Evolutionary conservation across 1,140 invertebrate species (phyloP), one percentile per base, ranked within the genome.

Genomic region (Sitophilus oryzae): DNA sequence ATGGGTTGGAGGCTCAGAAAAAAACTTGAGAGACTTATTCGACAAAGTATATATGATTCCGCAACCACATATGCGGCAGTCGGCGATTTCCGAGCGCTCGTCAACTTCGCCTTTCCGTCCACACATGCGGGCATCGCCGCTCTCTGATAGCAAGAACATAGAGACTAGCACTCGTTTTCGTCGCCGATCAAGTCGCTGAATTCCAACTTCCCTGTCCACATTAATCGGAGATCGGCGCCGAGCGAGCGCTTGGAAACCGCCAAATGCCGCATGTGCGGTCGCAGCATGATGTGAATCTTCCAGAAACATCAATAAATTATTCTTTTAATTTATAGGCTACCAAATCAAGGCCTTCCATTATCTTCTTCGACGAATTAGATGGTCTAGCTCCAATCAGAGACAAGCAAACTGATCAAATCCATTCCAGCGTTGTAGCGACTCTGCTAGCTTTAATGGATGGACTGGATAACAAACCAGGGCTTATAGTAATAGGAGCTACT

Each of bases 361-460:
- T 93, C 69, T 90, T 93, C 72, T 91, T 93, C 71, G 90, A 93
- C 72, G 89, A 93, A 75, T 84, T 93, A 51, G 90, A 92, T 70
- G 88, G 89, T 30, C 75, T 93, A 37, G 88, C 88, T 51, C 88
- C 90, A 9, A 88, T 91, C 16, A 75, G 91, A 55, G 92, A 91
- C 57, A 85, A 84, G 10, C 83, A 89, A 34, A 88, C 91, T 64
- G 90, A 94, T 70, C 91, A 95, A 67, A 91, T 95, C 65, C 91
- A 96, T 69, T 83, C 88, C 9, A 86, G 90, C 55, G 90, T 96
- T 52, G 92, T 96, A 0, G 88, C 91, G 1, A 93, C 93, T 10
- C 76, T 96, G 22, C 72, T 95, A 4, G 85, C 89, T 0, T 82
- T 93, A 46, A 88, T 96, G 83, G 93, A 96, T 76, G 91, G 92